Conservation (phyloP, 2,797 vertebrate genomes). For the Tinamus major region DNA sequence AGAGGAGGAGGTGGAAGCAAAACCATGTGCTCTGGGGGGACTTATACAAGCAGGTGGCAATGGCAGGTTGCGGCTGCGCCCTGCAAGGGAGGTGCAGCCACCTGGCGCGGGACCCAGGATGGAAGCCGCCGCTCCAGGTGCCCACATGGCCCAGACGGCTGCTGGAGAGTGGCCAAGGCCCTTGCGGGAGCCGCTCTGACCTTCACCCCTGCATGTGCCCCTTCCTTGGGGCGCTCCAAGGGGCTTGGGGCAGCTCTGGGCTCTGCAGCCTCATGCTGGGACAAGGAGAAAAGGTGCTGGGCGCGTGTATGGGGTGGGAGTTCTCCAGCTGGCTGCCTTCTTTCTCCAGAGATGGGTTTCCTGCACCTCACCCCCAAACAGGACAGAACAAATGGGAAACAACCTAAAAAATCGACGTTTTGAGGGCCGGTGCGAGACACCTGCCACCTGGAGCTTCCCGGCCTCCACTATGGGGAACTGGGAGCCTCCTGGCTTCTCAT, state of each 20-base stretch:
- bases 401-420: neutral
- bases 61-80: neutral
- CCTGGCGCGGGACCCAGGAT: neutral
- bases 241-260: neutral
- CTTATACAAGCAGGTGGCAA: fast-evolving
- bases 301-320: fast-evolving
- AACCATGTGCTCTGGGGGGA: fast-evolving
- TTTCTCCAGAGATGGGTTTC: fast-evolving
- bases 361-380: fast-evolving
- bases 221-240: neutral
- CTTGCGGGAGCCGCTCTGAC: neutral
- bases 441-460: too few relatives aligned
- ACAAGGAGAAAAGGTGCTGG: neutral
- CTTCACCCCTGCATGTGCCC: neutral
- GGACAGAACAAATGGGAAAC: neutral
- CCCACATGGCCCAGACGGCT: neutral
- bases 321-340: neutral
- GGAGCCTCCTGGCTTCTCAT: too few relatives aligned
- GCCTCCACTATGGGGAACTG: too few relatives aligned
- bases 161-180: too few relatives aligned
- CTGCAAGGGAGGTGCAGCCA: neutral
- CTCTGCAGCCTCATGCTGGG: neutral
- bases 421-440: fast-evolving
- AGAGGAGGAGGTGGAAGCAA: neutral
- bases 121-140: neutral